Evolutionary conservation across 2,797 vertebrate genomes (phyloP), one percentile per base, ranked within the genome.

Genomic region (Darevskia mixta): DNA sequence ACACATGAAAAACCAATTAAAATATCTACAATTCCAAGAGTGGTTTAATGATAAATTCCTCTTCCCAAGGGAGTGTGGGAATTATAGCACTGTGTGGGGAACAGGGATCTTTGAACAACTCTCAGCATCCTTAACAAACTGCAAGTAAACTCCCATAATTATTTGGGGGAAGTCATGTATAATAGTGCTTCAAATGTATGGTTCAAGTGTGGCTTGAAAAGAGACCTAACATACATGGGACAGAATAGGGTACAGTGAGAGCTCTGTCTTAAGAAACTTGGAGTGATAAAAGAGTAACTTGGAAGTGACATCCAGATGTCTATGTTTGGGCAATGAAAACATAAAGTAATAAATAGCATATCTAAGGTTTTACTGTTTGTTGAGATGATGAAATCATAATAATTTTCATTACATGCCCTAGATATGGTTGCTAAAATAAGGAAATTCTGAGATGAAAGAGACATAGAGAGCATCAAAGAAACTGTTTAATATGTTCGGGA

Each of bases 391-490:
- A 91, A 86, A 87, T 45, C 90, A 10, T 1, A 0, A 58, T 64
- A 29, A 69, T 86, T 85, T 90, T 85, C 81, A 76, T 90, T 83
- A 1, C 23, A 43, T 13, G 0, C 17, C 89, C 84, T 90, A 86
- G 76, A 23, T 73, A 87, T 64, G 10, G 29, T 67, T 27, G 15
- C 25, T 76, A 76, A 79, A 82, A 67, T 69, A 92, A 72, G n/a
- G 75, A 84, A 86, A 83, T 84, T 83, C 41, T 69, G 29, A 86
- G 58, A 67, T 32, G 61, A 86, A 88, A 91, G 87, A 91, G 91
- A 88, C 76, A 76, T 72, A 87, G 87, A 92, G 55, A 88, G 41
- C 87, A 45, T 80, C 82, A 86, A 32, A 90, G 93, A 92, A 20
- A 72, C 73, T 73, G 67, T 88, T 91, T 91, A 89, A 93, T 88